Evolutionary conservation across 2,113 vertebrate genomes (phyloP).

Genomic region (Aegotheles bennettii): DNA sequence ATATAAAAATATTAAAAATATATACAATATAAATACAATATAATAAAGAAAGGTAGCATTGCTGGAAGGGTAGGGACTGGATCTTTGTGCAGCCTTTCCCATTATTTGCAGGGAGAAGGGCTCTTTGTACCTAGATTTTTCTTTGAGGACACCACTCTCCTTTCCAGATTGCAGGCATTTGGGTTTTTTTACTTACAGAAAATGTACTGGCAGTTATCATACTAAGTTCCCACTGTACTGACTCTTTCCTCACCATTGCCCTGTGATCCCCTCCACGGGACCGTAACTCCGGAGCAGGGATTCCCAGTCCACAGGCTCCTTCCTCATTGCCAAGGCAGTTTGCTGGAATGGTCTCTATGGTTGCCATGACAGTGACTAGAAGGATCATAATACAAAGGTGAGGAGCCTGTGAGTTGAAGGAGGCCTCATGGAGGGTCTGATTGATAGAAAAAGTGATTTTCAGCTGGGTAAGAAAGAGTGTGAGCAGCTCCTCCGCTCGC

Average conservation of each 20-base stretch:
- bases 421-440: constrained; percentile 36
- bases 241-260: not conserved
- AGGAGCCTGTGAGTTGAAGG: constrained; percentile 4
- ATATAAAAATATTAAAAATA: too few species aligned
- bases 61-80: not conserved
- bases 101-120: not conserved
- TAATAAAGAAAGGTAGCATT: too few species aligned
- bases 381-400: constrained; percentile 35
- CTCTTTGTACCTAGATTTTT: not conserved
- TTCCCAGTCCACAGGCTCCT: not conserved
- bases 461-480: not conserved
- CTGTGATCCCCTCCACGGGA: not conserved
- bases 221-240: not conserved
- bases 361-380: constrained; percentile 43
- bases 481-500: constrained; percentile 18
- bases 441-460: constrained; percentile 55
- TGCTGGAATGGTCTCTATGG: constrained; percentile 5
- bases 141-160: not conserved
- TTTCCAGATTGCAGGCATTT: not conserved
- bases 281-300: not conserved
- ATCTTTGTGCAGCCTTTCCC: not conserved
- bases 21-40: too few species aligned
- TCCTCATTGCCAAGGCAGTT: not conserved
- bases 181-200: not conserved
- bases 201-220: not conserved